phyloP scores from a whole-genome alignment of 2,797 vertebrate genomes.

The Bovichtus variegatus region DNA sequence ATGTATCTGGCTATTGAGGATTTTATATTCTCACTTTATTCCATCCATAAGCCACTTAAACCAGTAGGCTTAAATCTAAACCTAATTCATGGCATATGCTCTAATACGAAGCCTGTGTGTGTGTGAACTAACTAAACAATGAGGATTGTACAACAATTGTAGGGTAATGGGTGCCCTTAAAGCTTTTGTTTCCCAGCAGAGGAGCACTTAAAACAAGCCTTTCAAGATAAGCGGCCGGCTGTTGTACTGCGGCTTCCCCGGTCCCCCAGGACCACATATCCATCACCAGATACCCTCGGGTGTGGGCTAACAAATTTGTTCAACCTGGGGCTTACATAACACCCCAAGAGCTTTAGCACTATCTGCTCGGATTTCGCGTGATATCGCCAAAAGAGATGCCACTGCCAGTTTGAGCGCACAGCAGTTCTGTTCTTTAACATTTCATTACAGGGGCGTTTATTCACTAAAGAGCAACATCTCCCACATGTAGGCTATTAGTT shows the following conservation, averaged over 20 bases:
- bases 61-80: constrained; percentile 13
- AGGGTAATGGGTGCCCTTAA: constrained; percentile 82
- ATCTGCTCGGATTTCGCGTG: constrained; percentile 70
- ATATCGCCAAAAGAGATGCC: constrained; percentile 62
- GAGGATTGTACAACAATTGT: constrained; percentile 76
- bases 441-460: constrained; percentile 56
- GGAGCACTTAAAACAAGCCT: constrained; percentile 83
- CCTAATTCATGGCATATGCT: constrained; percentile 72
- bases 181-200: constrained; percentile 82
- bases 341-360: constrained; percentile 75
- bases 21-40: constrained; percentile 1
- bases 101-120: constrained; percentile 45
- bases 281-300: constrained; percentile 86
- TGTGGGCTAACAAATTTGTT: constrained; percentile 86
- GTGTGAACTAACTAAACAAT: constrained; percentile 73
- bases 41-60: constrained; percentile 10
- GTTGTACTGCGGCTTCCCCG: constrained; percentile 72
- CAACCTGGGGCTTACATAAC: constrained; percentile 83
- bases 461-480: constrained; percentile 23
- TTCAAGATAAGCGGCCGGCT: constrained; percentile 83
- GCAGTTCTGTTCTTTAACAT: constrained; percentile 40
- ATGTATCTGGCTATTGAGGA: neutral
- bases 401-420: constrained; percentile 31
- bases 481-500: constrained; percentile 48
- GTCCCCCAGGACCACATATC: constrained; percentile 83